These are phyloP conservation scores for Rosalia funebris DNA, from an alignment of 2,888 invertebrate species.

Conservation along the genomic window DNA sequence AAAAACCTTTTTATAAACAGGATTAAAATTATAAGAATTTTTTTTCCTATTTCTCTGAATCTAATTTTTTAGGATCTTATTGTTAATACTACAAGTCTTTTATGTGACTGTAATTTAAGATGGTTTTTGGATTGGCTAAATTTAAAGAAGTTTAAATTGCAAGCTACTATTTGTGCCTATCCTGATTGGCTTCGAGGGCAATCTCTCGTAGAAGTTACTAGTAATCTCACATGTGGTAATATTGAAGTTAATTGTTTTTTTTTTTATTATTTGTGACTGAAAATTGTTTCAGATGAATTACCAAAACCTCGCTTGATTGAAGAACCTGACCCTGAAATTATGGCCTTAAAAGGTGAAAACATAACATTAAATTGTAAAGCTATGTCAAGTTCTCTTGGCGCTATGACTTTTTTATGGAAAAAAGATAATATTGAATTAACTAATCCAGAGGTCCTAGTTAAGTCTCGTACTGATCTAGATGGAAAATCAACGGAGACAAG, in stretches of 20 bases:
- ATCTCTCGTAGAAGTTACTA: constrained; percentile 73
- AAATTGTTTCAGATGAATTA: constrained; percentile 70
- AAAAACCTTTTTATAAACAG: too few species aligned
- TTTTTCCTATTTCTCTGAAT: too few species aligned
- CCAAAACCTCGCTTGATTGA: constrained; percentile 87
- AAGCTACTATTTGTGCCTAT: constrained; percentile 81
- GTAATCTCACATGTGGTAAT: constrained; percentile 75
- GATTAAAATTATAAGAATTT: too few species aligned
- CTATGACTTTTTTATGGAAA: constrained; percentile 86
- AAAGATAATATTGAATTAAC: constrained; percentile 79
- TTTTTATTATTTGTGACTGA: constrained; percentile 12
- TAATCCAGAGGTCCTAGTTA: constrained; percentile 52
- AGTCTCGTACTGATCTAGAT: constrained; percentile 62
- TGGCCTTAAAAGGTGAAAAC: constrained; percentile 89
- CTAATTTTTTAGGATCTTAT: constrained; percentile 66
- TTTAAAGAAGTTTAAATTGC: constrained; percentile 68
- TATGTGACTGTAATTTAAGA: constrained; percentile 89
- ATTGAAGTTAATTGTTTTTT: constrained; percentile 26
- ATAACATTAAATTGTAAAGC: constrained; percentile 85
- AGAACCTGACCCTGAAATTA: constrained; percentile 82
- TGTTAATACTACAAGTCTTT: constrained; percentile 78
- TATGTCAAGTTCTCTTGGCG: constrained; percentile 79
- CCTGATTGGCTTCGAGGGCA: constrained; percentile 80
- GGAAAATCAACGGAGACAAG: constrained; percentile 74
- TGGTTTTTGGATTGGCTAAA: constrained; percentile 90